Conservation (phyloP, 1,140 invertebrate species). For the Drosophila kurseongensis region DNA sequence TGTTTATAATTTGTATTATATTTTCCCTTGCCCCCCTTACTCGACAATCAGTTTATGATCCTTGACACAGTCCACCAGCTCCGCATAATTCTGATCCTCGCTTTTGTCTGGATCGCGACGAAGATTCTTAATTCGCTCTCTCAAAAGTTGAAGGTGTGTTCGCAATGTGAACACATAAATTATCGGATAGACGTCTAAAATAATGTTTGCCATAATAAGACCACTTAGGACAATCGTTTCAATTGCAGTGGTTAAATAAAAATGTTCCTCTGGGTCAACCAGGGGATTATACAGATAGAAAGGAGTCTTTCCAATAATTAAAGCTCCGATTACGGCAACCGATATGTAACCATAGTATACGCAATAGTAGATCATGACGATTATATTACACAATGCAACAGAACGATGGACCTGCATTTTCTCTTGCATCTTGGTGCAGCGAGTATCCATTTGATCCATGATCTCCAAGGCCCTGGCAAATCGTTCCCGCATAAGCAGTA, state of each 20-base stretch:
- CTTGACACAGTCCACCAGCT: conserved; percentile 30
- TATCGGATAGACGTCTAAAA: conserved; percentile 29
- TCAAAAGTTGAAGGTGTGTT: conserved; percentile 13
- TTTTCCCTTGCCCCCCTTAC: conserved; percentile 1
- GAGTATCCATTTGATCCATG: conserved; percentile 36
- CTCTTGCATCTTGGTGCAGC: conserved; percentile 16
- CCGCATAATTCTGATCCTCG: conserved; percentile 23
- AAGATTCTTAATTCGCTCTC: neutral
- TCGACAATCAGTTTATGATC: conserved; percentile 37
- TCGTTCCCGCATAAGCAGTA: neutral
- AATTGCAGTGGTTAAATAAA: conserved; percentile 15
- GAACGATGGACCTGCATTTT: conserved; percentile 4
- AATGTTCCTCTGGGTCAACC: conserved; percentile 2
- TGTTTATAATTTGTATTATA: too few species aligned
- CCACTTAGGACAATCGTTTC: neutral
- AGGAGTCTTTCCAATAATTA: conserved; percentile 16
- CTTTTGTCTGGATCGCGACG: conserved; percentile 16
- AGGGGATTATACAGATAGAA: conserved; percentile 27
- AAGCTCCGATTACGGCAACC: conserved; percentile 6
- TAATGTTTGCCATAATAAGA: conserved; percentile 10
- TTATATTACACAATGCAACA: neutral
- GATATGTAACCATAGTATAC: conserved; percentile 15
- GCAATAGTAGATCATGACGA: conserved; percentile 3
- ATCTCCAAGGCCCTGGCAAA: conserved; percentile 4
- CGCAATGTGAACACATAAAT: conserved; percentile 28